Conservation (phyloP, 2,888 invertebrate genomes). For the Automeris io region DNA sequence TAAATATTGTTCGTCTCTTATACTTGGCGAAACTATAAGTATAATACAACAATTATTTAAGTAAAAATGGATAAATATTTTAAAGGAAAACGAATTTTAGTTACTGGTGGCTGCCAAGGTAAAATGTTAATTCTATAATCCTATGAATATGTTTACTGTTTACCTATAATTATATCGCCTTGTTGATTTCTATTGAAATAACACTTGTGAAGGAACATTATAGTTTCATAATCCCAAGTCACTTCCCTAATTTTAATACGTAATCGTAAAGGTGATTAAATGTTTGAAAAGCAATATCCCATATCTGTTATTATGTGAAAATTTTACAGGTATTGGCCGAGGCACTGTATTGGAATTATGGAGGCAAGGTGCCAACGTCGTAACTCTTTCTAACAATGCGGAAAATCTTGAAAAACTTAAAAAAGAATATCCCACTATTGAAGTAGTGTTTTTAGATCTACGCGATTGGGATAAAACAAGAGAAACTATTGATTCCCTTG, state of each 20-base stretch:
- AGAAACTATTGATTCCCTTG: conserved; percentile 69
- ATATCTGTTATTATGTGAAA: neutral
- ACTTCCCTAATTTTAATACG: no score
- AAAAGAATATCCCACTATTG: conserved; percentile 76
- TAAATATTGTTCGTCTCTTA: neutral
- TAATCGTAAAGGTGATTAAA: no score
- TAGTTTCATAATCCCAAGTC: no score
- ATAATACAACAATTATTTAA: neutral
- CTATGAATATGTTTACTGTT: no score
- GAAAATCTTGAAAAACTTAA: conserved; percentile 80
- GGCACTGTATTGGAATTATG: conserved; percentile 82
- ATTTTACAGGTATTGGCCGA: conserved; percentile 80
- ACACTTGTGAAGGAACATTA: no score
- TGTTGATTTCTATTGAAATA: no score
- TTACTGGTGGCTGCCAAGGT: conserved; percentile 94
- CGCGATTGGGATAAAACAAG: conserved; percentile 84
- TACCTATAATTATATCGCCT: no score
- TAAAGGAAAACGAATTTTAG: conserved; percentile 85
- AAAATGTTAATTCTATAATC: conserved; percentile 17
- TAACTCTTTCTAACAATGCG: conserved; percentile 83
- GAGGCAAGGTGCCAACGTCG: conserved; percentile 81
- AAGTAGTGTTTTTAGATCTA: conserved; percentile 81
- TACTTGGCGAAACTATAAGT: neutral
- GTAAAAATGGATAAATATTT: conserved; percentile 70
- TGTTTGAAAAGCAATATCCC: no score